Evolutionary conservation across 2,888 invertebrate genomes (phyloP), one percentile per base, ranked within the genome.

Genomic region (Cabera pusaria): DNA sequence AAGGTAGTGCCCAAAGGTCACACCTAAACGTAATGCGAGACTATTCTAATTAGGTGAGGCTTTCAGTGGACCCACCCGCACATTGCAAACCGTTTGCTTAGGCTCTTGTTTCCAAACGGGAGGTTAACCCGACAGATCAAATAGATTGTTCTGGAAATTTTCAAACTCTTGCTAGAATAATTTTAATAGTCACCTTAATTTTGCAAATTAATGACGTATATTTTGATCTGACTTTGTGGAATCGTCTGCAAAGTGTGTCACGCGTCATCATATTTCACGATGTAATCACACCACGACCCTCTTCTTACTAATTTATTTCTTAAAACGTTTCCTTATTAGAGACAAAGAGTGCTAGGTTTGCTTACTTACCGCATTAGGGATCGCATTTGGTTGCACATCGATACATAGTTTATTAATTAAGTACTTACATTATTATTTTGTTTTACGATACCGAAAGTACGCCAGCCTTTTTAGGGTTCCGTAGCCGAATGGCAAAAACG

Each of bases 1-100:
- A 59, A 59, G 61, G 62, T 58, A 56, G 56, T 57, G 51, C 48
- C 51, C 53, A 72, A 72, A 74, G 68, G 76, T 72, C 80, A 66
- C 72, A 59, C 71, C 72, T 70, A 59, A 52, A 56, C 42, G 69
- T 65, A 70, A 71, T 64, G 62, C 56, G 64, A 72, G 56, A 56
- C 63, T 67, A 63, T 63, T 62, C 64, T 64, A 76, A 75, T 76
- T 74, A 72, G 50, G 57, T 44, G 29, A 49, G 49, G 46, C 62
- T 62, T 56, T 66, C 51, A 49, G 51, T 37, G 27, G 45, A 53
- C 63, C 52, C 68, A 52, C 63, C 64, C 44, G 41, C 44, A 47
- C 40, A 37, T 46, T 44, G 32, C 47, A 37, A 25, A 49, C 42
- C 18, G 39, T 36, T 49, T 32, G 28, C 45, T 22, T 42, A 38